Base-by-base conservation (phyloP, 1,140 invertebrate species). In the Triops longicaudatus region DNA sequence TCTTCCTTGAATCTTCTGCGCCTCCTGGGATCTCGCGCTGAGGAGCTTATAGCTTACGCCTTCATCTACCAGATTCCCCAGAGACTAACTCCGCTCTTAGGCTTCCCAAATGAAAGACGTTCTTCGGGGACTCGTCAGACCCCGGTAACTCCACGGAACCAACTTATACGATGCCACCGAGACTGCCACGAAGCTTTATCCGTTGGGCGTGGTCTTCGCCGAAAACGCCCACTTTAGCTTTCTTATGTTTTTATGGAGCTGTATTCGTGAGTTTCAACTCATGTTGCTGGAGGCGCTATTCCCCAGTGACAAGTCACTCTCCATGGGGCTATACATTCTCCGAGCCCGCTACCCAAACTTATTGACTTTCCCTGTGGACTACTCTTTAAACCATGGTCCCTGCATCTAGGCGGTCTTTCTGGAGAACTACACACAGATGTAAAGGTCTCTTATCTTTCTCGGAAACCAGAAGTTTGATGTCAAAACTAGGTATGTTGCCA, bases 11-110 rank as follows among this genome's bases (percentile, higher is more conserved):
- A 63, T 63, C 10, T 63, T 63, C 50, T 63, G 22, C 50, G 17
- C 10, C 50, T 22, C 50, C 50, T 6, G 50, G 50, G 50, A 63
- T 1, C 22, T 22, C 2, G 31, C 50, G 22, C 17, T 9, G 50
- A 63, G n/a, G 50, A 63, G 50, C 50, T 63, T 63, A 63, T 63
- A 63, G 50, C 50, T 63, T 63, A 63, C 50, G 50, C 50, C 50
- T 63, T 63, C 50, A 14, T 63, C 50, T 63, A 22, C 17, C 50
- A 2, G 5, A 17, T 9, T 63, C 50, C 17, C 50, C 22, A 17
- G 50, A 22, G 50, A 63, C 50, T 63, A 63, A 63, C 50, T 63
- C 50, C 50, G 50, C 50, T 17, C 50, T 63, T 22, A 63, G 50
- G 50, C 50, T 63, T 63, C 50, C 50, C 50, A 63, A 63, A 63